These are phyloP conservation scores for Ciconia nigra DNA, from an alignment of 2,797 vertebrate genomes.

Conservation along the genomic window DNA sequence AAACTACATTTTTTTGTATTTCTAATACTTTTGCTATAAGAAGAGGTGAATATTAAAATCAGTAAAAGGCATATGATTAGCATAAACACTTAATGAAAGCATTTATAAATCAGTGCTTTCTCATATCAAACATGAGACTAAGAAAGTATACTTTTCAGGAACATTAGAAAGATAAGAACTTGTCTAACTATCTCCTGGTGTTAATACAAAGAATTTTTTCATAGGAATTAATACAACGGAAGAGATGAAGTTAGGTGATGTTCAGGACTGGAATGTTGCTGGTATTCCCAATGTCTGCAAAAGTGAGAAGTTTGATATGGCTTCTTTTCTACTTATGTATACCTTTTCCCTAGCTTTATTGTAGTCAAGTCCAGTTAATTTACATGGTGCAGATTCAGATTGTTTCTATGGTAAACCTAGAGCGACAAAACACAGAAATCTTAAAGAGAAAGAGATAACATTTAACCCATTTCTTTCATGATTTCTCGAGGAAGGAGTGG, in stretches of 20 bases:
- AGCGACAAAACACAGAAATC: not conserved
- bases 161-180: not conserved
- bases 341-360: not conserved
- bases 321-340: not conserved
- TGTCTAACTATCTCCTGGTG: rapidly evolving
- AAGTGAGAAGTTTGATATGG: not conserved
- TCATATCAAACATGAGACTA: not conserved
- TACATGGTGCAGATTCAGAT: not conserved
- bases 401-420: not conserved
- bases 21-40: not conserved
- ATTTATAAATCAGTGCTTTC: not conserved
- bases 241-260: not conserved
- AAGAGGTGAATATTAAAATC: not conserved
- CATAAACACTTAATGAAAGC: not conserved
- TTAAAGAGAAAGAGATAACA: not conserved
- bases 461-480: not conserved
- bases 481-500: not conserved
- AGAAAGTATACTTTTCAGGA: not conserved
- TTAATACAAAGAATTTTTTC: not conserved
- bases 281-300: not conserved
- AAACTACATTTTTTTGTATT: rapidly evolving
- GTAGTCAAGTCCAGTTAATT: not conserved
- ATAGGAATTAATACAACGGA: not conserved
- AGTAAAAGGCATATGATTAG: not conserved
- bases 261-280: not conserved